Evolutionary conservation across 1,140 invertebrate genomes (phyloP), one percentile per base, ranked within the genome.

Genomic region (Aphelinus atriplicis): DNA sequence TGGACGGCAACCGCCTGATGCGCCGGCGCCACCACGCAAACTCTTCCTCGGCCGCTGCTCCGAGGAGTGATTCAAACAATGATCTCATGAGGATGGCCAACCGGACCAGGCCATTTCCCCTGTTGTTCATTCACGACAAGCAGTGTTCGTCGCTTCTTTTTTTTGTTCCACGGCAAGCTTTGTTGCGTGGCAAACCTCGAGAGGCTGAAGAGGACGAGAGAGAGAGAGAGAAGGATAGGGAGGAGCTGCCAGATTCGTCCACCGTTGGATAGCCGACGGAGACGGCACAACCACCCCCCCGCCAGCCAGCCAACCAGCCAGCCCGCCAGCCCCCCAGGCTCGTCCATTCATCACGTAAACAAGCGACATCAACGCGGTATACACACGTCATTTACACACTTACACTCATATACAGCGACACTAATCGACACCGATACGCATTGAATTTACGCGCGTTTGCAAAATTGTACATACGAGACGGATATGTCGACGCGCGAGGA

Each of bases 11-110:
- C 26, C 26, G 26, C 26, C 26, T 26, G 26, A 26, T 26, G 43
- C 61, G 45, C 61, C 61, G 10, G 51, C 26, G 9, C 55, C 56
- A 67, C n/a, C 53, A 73, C 7, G 26, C 26, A 26, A 26, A 67
- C 48, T 73, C 64, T 63, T 67, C 56, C 71, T 67, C 71, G 71
- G 64, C 9, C 42, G 53, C n/a, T 73, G 9, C 9, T 53, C 63
- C 64, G 64, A 73, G 64, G 64, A 51, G 57, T 66, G 63, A 67
- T 67, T 73, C 61, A 73, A 63, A 73, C 56, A 64, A 73, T 73
- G 71, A 73, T 73, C 71, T 73, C 71, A 73, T 67, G 46, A 67
- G 9, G 26, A 58, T 66, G 55, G 10, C 71, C 55, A 58, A 58
- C 62, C 46, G 42, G 26, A 73, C 55, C 63, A 26, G 63, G 63